Base-by-base conservation (phyloP, 92 coral and sea anemone species). In the Actinernus sp. region DNA sequence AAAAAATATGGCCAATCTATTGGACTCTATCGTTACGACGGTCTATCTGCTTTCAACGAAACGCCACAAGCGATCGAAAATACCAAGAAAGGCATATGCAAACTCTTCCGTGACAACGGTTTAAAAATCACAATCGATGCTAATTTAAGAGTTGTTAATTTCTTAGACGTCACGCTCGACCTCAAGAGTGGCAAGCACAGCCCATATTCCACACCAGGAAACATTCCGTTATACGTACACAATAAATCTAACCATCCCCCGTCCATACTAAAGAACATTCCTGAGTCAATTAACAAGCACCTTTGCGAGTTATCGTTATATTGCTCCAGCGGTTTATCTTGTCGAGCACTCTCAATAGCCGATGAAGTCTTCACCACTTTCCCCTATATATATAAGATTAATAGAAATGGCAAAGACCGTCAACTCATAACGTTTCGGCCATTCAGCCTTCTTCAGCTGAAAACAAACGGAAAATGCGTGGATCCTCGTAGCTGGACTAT, bases 111-210 rank as follows among this genome's bases (percentile, higher is more conserved):
- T 24, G 76, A 77, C 60, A 55, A 77, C 18, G 50, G 32, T 28
- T 30, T 57, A 31, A 65, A 63, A 26, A 75, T 75, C 40, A 71
- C 77, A 43, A 28, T 55, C n/a, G 45, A 70, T 9, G 78, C 78
- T 2, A 71, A 58, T 51, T 9, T 17, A 22, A 45, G 31, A 39
- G 26, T 44, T 22, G 68, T 71, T 28, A 55, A 70, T 40, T 70
- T 70, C 63, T n/a, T 70, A 55, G 65, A 70, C 30, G 66, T 70
- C 77, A 70, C 77, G 3, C 77, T 70, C 18, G 77, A 70, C 77
- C 66, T 70, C n/a, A 56, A 21, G 20, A 71, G 58, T 58, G 61
- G 68, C 13, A 71, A 58, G 38, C 56, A 71, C 57, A 25, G 27
- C 19, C 68, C 79, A 3, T 71, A 58, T 60, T 17, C 68, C 13